Evolutionary conservation across 1,140 invertebrate genomes (phyloP).

Genomic region (Chrysopa pallens): DNA sequence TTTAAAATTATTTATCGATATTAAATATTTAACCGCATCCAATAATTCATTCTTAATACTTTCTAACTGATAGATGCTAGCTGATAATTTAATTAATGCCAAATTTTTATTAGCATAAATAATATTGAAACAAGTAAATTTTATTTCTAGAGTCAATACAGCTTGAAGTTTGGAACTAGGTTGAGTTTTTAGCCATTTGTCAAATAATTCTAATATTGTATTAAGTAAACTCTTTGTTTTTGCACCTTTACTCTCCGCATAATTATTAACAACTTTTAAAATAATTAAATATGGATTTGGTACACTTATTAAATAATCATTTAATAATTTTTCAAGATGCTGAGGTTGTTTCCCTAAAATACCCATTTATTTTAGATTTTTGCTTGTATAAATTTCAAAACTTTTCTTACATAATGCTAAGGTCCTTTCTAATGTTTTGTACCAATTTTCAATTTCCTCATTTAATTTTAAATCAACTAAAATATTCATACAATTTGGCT

Average conservation of each 20-base stretch:
- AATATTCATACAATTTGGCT: not conserved
- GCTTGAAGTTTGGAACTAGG: constrained; percentile 16
- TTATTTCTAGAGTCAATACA: constrained; percentile 28
- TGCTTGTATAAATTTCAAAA: too few species aligned
- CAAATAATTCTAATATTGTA: constrained; percentile 38
- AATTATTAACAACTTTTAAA: constrained; percentile 33
- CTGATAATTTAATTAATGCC: constrained; percentile 30
- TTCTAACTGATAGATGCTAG: constrained; percentile 30
- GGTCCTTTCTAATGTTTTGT: constrained; percentile 13
- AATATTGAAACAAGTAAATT: constrained; percentile 38
- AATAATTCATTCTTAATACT: constrained; percentile 30
- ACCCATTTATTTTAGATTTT: not conserved
- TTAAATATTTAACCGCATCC: constrained; percentile 28
- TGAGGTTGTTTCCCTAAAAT: constrained; percentile 33
- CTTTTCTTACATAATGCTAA: constrained; percentile 16
- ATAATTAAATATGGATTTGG: constrained; percentile 33
- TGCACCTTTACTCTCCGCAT: constrained; percentile 30
- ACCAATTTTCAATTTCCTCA: constrained; percentile 13
- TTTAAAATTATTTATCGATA: constrained; percentile 35
- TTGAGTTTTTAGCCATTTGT: constrained; percentile 23
- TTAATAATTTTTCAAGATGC: constrained; percentile 26
- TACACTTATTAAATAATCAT: constrained; percentile 26
- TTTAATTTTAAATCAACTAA: constrained; percentile 4
- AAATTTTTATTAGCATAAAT: constrained; percentile 31
- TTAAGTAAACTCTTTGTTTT: constrained; percentile 34